A percentile compares a stretch with the other conserved stretches of the same genome.
These are phyloP conservation scores for Scrobipalpa costella DNA, from an alignment of 2,888 invertebrate genomes.

Conservation along the genomic window DNA sequence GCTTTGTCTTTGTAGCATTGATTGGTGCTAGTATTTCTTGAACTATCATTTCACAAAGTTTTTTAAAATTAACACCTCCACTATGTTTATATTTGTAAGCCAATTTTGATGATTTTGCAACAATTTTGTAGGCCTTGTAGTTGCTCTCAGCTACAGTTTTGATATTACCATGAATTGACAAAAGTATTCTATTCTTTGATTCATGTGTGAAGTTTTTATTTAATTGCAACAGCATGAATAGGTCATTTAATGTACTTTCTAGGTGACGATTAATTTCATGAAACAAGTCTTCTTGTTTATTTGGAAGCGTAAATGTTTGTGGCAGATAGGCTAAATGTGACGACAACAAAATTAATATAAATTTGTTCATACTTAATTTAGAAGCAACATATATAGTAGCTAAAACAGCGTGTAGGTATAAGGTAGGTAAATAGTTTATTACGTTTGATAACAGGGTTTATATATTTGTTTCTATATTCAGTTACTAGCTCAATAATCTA, in stretches of 20 bases:
- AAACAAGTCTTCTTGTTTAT: background rate
- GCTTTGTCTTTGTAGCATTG: background rate
- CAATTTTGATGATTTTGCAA: background rate
- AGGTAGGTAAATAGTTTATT: too few species aligned
- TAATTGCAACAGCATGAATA: background rate
- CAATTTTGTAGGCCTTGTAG: background rate
- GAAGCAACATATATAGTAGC: too few species aligned
- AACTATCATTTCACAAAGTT: background rate
- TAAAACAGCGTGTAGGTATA: too few species aligned
- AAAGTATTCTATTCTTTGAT: background rate
- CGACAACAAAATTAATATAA: too few species aligned
- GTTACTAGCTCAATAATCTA: background rate
- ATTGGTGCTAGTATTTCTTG: background rate
- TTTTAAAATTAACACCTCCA: background rate
- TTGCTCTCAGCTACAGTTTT: background rate
- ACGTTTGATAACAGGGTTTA: background rate
- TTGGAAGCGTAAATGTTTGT: background rate
- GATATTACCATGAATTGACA: background rate
- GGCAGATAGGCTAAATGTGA: too few species aligned
- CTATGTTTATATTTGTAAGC: background rate
- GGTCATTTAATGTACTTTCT: background rate
- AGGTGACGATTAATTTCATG: background rate
- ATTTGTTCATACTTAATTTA: too few species aligned
- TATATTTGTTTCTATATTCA: background rate
- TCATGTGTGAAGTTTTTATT: conserved; percentile 6